phyloP scores from a whole-genome alignment of 2,888 invertebrate species.

The Operophtera brumata region DNA sequence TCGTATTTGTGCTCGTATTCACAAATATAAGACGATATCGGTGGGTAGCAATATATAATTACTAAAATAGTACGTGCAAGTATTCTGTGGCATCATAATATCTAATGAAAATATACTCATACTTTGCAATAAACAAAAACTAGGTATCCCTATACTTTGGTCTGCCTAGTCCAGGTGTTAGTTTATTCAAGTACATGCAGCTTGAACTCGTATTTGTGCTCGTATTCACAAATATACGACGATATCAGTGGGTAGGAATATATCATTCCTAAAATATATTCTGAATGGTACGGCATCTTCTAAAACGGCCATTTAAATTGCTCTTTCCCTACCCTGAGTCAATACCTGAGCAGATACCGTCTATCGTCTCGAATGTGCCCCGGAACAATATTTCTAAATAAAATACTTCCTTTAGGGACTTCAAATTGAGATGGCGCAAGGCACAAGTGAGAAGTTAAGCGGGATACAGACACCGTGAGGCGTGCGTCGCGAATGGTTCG shows the following conservation, averaged over 20 bases:
- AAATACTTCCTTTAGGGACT: conserved; percentile 61
- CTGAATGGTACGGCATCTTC: neutral
- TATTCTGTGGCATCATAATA: too few species aligned
- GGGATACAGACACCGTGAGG: too few species aligned
- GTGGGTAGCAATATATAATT: too few species aligned
- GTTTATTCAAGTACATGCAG: neutral
- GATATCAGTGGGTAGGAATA: too few species aligned
- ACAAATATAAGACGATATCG: neutral
- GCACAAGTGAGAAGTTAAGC: conserved; percentile 13
- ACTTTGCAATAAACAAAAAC: too few species aligned
- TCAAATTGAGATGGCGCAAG: conserved; percentile 29
- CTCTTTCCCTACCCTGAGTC: conserved; percentile 47
- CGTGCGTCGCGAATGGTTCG: too few species aligned
- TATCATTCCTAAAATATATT: conserved; percentile 9
- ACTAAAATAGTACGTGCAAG: neutral
- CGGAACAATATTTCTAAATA: conserved; percentile 75
- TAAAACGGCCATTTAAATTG: conserved; percentile 54
- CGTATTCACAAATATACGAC: neutral
- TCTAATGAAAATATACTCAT: too few species aligned
- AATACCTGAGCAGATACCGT: conserved; percentile 54
- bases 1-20: neutral
- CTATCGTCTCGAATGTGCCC: conserved; percentile 57
- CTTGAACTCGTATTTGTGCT: neutral
- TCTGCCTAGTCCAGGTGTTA: too few species aligned
- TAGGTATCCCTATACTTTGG: too few species aligned